Evolutionary conservation across 2,888 invertebrate species (phyloP).

Genomic region (Cosmopolites sordidus): DNA sequence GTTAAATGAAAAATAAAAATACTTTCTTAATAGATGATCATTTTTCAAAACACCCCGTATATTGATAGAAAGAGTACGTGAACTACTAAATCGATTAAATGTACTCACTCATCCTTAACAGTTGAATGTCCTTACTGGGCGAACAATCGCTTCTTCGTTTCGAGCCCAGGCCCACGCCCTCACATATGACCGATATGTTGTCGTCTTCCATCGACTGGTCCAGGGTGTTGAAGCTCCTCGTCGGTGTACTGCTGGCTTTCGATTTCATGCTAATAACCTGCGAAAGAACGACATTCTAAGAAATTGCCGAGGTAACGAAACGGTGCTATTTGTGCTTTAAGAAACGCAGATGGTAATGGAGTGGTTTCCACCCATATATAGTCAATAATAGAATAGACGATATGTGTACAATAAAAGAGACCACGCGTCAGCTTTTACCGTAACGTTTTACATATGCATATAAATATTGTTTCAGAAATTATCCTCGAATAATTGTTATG

Average conservation of each 20-base stretch:
- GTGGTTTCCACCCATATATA: too few species aligned
- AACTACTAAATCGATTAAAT: not conserved
- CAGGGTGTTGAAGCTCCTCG: slow-evolving; percentile 36
- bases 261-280: slow-evolving; percentile 45
- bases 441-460: too few species aligned
- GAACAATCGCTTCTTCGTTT: slow-evolving; percentile 56
- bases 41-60: too few species aligned
- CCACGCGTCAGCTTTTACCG: too few species aligned
- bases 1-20: too few species aligned
- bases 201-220: slow-evolving; percentile 42
- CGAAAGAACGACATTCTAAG: not conserved
- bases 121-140: slow-evolving; percentile 49
- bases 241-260: slow-evolving; percentile 41
- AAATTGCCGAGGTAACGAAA: not conserved
- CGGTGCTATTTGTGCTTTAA: too few species aligned
- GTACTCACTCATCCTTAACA: slow-evolving; percentile 32
- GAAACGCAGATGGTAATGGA: too few species aligned
- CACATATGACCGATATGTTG: slow-evolving; percentile 41
- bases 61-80: not conserved
- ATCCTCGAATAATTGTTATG: too few species aligned
- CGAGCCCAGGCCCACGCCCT: slow-evolving; percentile 45
- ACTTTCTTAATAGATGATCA: too few species aligned
- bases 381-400: too few species aligned
- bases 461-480: too few species aligned
- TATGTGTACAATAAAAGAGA: too few species aligned